phyloP scores from a whole-genome alignment of 2,113 vertebrate genomes.

The Mustela lutreola region DNA sequence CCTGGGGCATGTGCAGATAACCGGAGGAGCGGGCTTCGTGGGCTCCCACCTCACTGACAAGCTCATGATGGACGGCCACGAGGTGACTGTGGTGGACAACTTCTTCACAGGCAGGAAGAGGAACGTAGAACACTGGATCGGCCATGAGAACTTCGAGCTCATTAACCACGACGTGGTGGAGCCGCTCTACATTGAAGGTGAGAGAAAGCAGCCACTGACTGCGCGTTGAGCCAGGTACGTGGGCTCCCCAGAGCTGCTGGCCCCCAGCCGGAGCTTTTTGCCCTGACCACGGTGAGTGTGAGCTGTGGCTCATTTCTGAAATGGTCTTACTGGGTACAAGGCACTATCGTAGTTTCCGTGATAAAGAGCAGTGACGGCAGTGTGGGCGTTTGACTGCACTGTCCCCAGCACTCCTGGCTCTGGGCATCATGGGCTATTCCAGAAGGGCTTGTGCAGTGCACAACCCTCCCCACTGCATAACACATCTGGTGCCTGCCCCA shows the following conservation, averaged over 20 bases:
- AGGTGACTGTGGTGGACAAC: slow-evolving; percentile 99
- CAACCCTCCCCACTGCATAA: no score
- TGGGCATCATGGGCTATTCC: background rate
- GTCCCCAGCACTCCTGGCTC: background rate
- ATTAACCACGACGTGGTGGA: slow-evolving; percentile 99
- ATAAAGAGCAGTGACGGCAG: accelerated
- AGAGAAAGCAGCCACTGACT: slow-evolving; percentile 45
- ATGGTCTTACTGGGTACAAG: background rate
- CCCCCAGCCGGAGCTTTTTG: accelerated
- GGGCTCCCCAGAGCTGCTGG: accelerated
- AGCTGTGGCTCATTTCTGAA: background rate
- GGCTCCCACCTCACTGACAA: slow-evolving; percentile 99
- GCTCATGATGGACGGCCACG: slow-evolving; percentile 99
- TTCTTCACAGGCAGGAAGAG: slow-evolving; percentile 99
- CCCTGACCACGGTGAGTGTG: accelerated
- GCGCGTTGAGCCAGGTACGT: accelerated
- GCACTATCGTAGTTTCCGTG: background rate
- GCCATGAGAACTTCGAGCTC: slow-evolving; percentile 99
- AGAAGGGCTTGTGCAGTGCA: background rate
- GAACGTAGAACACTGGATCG: slow-evolving; percentile 99
- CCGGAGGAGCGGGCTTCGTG: slow-evolving; percentile 98
- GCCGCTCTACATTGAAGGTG: slow-evolving; percentile 98
- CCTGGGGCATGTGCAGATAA: slow-evolving; percentile 91
- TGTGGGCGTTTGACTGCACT: background rate
- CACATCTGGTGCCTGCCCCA: background rate